Percentiles rank a stretch among this genome's conserved stretches.
phyloP scores from a whole-genome alignment of 2,797 vertebrate genomes.

The Thaleichthys pacificus region DNA sequence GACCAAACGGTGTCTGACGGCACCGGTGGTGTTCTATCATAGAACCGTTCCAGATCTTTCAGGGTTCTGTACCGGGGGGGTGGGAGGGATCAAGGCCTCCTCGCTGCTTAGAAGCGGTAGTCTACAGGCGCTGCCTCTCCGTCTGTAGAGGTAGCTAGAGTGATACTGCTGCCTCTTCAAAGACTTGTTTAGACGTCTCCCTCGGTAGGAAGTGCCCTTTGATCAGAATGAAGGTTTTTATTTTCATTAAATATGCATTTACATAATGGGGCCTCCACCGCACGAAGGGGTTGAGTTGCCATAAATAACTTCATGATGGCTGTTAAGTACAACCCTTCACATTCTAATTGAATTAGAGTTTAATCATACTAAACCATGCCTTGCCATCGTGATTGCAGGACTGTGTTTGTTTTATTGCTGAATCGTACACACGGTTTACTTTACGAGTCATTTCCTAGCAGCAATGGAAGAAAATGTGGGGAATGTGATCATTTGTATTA shows the following conservation, averaged over 20 bases:
- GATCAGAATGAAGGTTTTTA: constrained; percentile 39
- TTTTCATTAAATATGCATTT: constrained; percentile 41
- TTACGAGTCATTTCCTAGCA: background rate
- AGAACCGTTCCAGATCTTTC: constrained; percentile 29
- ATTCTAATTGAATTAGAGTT: constrained; percentile 6
- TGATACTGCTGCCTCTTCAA: constrained; percentile 47
- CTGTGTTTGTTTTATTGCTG: constrained; percentile 17
- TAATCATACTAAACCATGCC: constrained; percentile 21
- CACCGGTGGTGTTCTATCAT: background rate
- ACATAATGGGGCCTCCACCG: constrained; percentile 26
- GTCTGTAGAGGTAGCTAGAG: constrained; percentile 31
- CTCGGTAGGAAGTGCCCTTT: constrained; percentile 31
- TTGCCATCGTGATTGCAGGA: constrained; percentile 5
- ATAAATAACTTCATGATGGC: constrained; percentile 14
- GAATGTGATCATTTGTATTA: background rate
- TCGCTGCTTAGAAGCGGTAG: constrained; percentile 10
- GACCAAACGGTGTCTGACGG: constrained; percentile 20
- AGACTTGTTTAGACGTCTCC: constrained; percentile 30
- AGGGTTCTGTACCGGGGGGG: constrained; percentile 27
- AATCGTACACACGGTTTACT: background rate
- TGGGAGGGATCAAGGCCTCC: constrained; percentile 7
- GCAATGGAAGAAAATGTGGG: background rate
- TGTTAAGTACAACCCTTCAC: constrained; percentile 16
- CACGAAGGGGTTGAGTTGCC: constrained; percentile 20
- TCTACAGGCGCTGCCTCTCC: constrained; percentile 20